phyloP scores from a whole-genome alignment of 64 coral and sea anemone genomes.

The Montipora cactus region DNA sequence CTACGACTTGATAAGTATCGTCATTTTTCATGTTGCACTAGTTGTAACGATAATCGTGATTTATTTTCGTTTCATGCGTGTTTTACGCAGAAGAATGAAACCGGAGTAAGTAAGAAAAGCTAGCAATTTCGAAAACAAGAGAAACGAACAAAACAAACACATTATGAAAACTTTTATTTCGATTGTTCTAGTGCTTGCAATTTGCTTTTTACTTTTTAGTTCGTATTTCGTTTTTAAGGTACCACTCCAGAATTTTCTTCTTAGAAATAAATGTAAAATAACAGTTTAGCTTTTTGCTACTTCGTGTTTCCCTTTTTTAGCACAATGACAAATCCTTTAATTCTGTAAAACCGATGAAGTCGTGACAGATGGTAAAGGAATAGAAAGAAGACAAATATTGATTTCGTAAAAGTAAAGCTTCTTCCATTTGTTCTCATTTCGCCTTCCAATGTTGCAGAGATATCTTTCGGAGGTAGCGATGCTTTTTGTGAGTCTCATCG shows the following conservation, averaged over 20 bases:
- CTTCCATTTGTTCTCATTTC: too few species aligned
- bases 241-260: neutral
- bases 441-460: too few species aligned
- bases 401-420: too few species aligned
- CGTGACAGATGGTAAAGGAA: too few species aligned
- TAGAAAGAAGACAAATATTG: too few species aligned
- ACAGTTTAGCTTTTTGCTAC: neutral
- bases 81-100: neutral
- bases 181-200: neutral
- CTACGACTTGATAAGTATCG: neutral
- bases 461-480: too few species aligned
- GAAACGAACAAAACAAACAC: conserved; percentile 1
- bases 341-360: neutral
- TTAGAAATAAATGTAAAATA: neutral
- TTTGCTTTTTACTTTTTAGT: neutral
- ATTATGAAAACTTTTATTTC: conserved; percentile 16
- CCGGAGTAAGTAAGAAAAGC: neutral
- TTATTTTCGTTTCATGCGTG: neutral
- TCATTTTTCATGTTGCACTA: neutral
- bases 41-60: neutral
- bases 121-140: neutral
- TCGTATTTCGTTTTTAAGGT: neutral
- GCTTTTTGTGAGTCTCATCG: too few species aligned
- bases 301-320: neutral
- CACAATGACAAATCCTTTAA: neutral